Evolutionary conservation across 53 echinoderm and acorn worm genomes (phyloP), one percentile per base, ranked within the genome.

Genomic region (Hippasteria phrygiana): DNA sequence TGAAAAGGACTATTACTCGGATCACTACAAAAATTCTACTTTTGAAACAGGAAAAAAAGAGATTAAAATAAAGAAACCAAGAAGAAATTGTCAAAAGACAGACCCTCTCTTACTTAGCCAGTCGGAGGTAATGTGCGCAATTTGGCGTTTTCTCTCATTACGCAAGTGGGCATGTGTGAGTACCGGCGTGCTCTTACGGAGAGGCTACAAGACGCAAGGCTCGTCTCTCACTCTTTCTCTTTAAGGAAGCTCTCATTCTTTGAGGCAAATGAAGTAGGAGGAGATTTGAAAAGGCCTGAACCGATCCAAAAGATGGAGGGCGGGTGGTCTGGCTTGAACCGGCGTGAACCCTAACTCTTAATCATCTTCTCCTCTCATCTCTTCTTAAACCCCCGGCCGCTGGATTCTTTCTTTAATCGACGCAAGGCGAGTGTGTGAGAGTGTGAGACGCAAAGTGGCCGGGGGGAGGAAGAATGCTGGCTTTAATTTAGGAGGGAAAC

Each of bases 81-180:
- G 31, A 56, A 40, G 62, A 3, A 46, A 46, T 48, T 37, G n/a
- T 8, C 59, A 11, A 59, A 55, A 78, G 65, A 81, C 62, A 62
- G 63, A 63, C 62, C 81, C 65, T 43, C 43, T 81, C 81, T 64
- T 81, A 81, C 81, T 81, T 81, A 81, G 81, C 81, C 81, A 31
- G 1, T 43, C 4, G 55, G 65, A 64, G 20, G 81, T 40, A 81
- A 64, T 81, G 81, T 81, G 65, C 43, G 65, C 81, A 64, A 76
- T 32, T 32, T 46, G 75, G 75, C 64, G 38, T 37, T 62, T 28
- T 64, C 81, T 81, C 81, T 72, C 72, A 34, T 67, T 67, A 16
- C 41, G 20, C 35, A n/a, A 72, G 22, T 39, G 41, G 13, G 63
- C 22, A 12, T 5, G 81, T 29, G 81, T 29, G 81, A 81, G 29